Evolutionary conservation across 2,113 vertebrate genomes (phyloP).

Genomic region (Pseudorectes ferrugineus): DNA sequence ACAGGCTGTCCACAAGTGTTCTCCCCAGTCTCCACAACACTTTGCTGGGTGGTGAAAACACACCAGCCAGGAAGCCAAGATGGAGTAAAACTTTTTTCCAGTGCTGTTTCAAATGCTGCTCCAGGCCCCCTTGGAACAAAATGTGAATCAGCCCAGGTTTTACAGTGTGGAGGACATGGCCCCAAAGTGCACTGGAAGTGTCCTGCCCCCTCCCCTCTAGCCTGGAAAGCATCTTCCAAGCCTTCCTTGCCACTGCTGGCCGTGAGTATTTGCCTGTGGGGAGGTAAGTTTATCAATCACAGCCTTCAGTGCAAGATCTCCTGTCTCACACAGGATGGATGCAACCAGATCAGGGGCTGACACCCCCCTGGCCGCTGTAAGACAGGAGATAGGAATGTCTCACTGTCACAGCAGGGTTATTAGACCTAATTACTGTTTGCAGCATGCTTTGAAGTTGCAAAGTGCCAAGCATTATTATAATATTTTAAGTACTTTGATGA

Average conservation of each 20-base stretch:
- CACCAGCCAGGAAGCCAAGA: not conserved
- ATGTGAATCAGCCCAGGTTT: not conserved
- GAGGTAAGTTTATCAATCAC: not conserved
- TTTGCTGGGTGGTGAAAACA: not conserved
- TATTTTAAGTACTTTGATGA: slow-evolving; percentile 52
- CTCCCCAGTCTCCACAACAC: not conserved
- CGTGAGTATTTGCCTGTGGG: not conserved
- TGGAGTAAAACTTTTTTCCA: not conserved
- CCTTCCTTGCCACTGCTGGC: not conserved
- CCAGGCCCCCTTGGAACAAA: not conserved
- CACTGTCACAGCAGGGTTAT: slow-evolving; percentile 23
- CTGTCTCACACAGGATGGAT: not conserved
- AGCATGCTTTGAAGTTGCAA: slow-evolving; percentile 4
- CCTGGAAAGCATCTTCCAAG: not conserved
- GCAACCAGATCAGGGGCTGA: not conserved
- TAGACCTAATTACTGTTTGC: slow-evolving; percentile 39
- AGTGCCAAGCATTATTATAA: slow-evolving; percentile 34
- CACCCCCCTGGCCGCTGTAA: not conserved
- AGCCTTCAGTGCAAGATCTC: not conserved
- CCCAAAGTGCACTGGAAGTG: rapidly evolving
- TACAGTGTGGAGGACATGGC: not conserved
- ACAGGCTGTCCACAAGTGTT: not conserved
- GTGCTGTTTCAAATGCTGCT: not conserved
- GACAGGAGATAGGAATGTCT: slow-evolving; percentile 9
- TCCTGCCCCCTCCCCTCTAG: not conserved